Conservation (phyloP, 2,797 vertebrate genomes). For the Oryzias dopingdopingensis region DNA sequence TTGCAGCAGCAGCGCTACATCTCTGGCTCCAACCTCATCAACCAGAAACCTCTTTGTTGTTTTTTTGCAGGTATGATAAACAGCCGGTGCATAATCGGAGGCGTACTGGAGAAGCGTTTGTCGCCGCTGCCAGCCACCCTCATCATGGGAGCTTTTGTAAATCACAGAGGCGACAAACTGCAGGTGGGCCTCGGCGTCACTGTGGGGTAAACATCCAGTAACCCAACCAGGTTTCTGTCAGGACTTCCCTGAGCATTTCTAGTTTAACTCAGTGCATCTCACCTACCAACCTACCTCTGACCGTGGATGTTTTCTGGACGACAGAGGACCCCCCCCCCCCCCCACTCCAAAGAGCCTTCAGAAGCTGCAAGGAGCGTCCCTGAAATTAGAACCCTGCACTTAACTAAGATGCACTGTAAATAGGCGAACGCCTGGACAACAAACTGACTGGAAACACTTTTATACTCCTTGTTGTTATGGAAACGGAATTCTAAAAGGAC, state of each 20-base stretch:
- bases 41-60: constrained; percentile 14
- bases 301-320: constrained; percentile 27
- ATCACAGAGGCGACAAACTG: constrained; percentile 90
- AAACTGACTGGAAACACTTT: constrained; percentile 38
- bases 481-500: too few species aligned
- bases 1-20: too few species aligned
- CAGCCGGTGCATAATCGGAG: constrained; percentile 93
- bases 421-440: constrained; percentile 8
- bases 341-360: background rate
- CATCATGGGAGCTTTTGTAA: constrained; percentile 94
- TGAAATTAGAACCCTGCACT: constrained; percentile 29
- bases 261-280: constrained; percentile 24
- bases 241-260: constrained; percentile 28
- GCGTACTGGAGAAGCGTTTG: constrained; percentile 90
- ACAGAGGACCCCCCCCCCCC: background rate
- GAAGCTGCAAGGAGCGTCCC: background rate
- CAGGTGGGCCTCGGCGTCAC: constrained; percentile 82
- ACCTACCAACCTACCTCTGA: constrained; percentile 53
- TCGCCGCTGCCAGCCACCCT: constrained; percentile 89
- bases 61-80: constrained; percentile 84
- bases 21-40: too few species aligned
- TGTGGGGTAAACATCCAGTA: constrained; percentile 64
- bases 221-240: constrained; percentile 12
- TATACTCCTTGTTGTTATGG: constrained; percentile 24
- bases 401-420: background rate